A percentile compares a stretch with the other conserved stretches of the same genome.
phyloP scores from a whole-genome alignment of 2,113 vertebrate genomes.

The Fulica atra region DNA sequence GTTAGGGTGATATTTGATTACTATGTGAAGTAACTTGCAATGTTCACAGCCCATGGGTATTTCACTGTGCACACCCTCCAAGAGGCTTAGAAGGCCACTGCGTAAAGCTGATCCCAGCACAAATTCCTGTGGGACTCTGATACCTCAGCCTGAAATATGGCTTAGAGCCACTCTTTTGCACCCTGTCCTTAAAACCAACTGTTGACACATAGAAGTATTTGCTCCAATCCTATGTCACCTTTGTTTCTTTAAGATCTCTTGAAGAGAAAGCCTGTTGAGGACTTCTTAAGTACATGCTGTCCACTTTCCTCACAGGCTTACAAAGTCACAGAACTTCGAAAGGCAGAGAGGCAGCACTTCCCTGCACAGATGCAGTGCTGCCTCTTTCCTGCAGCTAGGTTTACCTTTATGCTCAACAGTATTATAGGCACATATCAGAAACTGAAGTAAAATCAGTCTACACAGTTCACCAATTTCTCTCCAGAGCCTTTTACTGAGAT shows the following conservation, averaged over 20 bases:
- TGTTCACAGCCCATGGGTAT: neutral
- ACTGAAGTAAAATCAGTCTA: neutral
- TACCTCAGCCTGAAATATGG: neutral
- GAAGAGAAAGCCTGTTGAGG: neutral
- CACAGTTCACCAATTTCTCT: neutral
- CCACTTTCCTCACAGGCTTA: neutral
- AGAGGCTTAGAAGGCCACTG: neutral
- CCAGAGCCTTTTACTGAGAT: neutral
- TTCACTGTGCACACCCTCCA: neutral
- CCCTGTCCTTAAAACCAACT: neutral
- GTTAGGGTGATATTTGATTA: neutral
- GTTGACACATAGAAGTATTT: neutral
- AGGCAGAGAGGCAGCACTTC: neutral
- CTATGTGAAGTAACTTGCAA: neutral
- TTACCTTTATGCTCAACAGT: neutral
- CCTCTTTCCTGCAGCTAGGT: neutral
- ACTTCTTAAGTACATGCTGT: neutral
- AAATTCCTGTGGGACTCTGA: neutral
- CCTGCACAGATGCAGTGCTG: neutral
- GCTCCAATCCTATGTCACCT: neutral
- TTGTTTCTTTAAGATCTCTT: neutral
- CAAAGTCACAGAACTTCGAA: neutral
- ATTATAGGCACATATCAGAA: neutral
- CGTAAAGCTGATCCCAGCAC: neutral
- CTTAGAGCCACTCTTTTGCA: neutral